Evolutionary conservation across 2,888 invertebrate genomes (phyloP), one percentile per base, ranked within the genome.

Genomic region (Gnatocerus cornutus): DNA sequence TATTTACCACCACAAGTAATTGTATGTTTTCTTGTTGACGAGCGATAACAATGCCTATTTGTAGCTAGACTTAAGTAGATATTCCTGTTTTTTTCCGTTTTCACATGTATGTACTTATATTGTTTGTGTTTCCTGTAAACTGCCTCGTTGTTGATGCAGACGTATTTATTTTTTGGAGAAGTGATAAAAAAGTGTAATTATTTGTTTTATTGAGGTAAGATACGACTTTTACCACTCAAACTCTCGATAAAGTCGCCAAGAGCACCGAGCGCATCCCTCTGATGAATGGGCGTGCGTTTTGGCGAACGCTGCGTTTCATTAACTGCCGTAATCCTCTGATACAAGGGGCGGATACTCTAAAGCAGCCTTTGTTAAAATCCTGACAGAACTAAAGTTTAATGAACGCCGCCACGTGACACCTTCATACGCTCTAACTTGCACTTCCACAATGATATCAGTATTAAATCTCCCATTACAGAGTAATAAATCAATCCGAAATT

Each of bases 351-450:
- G 80, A 70, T 71, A 74, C 68, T 76, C 74, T 73, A 76, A 74
- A 74, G 68, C 75, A 72, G 70, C 76, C 71, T 74, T 79, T 79
- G 80, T 80, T 76, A 72, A 75, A 74, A 73, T 70, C 73, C 74
- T 68, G 78, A 77, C 77, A 80, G 79, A 79, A 79, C 79, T 77
- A 72, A 70, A 76, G 78, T 80, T 81, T 82, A 82, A 81, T 82
- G 81, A 80, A 82, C 78, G 75, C 48, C 69, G 78, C 71, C 81
- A 80, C 81, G 81, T 79, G 81, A 75, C 78, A 65, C 59, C 67
- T 73, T 69, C 76, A 73, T 74, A 73, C 56, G 73, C 53, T 66
- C 45, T 52, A 71, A 65, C 71, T 71, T 74, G 73, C 73, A 74
- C 74, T 68, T 74, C 74, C 73, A 74, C 73, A 75, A 73, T 73